Evolutionary conservation across 1,140 invertebrate genomes (phyloP).

Genomic region (Limonius californicus): DNA sequence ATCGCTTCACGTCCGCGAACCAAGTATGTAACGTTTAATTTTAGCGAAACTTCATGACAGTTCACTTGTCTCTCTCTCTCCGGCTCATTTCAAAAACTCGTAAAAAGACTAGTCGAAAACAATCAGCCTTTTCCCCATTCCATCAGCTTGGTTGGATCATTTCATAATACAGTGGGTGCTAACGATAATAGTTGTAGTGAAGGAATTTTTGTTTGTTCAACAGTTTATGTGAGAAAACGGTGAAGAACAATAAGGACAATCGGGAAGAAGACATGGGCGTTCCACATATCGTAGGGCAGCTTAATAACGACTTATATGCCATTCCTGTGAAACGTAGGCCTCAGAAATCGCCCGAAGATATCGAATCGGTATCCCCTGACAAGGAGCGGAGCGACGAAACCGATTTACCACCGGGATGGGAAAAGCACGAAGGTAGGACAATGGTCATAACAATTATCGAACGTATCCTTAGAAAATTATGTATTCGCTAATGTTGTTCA

Average conservation of each 20-base stretch:
- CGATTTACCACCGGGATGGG: conserved; percentile 80
- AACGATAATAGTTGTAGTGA: background rate
- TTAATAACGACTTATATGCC: conserved; percentile 72
- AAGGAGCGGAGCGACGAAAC: conserved; percentile 50
- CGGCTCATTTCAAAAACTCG: background rate
- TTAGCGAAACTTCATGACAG: background rate
- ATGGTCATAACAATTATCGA: too few relatives aligned
- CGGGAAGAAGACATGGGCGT: conserved; percentile 55
- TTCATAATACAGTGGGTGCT: background rate
- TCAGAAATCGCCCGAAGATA: conserved; percentile 50
- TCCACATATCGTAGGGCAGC: conserved; percentile 62
- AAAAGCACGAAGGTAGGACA: conserved; percentile 83
- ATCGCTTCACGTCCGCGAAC: conserved; percentile 34
- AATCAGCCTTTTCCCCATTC: background rate
- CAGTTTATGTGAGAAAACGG: conserved; percentile 56
- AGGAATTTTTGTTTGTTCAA: conserved; percentile 3
- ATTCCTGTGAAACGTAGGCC: conserved; percentile 66
- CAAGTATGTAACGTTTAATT: conserved; percentile 36
- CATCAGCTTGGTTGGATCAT: conserved; percentile 5
- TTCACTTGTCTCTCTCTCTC: background rate
- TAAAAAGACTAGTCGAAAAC: background rate
- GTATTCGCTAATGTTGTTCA: too few relatives aligned
- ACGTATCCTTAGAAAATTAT: too few relatives aligned
- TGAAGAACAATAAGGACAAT: conserved; percentile 47
- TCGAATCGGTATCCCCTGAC: conserved; percentile 46